phyloP scores from a whole-genome alignment of 2,113 vertebrate species.

The Gymnarchus niloticus region DNA sequence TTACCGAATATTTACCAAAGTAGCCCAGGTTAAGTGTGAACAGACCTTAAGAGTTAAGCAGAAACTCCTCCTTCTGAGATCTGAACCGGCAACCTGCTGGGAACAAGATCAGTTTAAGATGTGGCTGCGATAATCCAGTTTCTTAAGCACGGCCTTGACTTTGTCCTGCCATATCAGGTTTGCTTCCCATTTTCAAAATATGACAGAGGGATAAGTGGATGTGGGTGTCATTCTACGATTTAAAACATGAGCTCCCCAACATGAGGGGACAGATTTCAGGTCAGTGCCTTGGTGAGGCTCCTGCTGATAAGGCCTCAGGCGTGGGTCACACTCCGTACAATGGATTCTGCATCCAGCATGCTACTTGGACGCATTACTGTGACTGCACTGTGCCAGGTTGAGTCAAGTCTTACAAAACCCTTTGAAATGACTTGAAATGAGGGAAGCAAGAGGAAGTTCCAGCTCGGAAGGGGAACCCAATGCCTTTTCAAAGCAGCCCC shows the following conservation, averaged over 20 bases:
- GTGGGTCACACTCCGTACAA: neutral
- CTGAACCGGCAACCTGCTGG: neutral
- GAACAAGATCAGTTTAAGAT: neutral
- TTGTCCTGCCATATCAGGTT: neutral
- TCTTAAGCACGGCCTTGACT: neutral
- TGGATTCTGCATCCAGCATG: neutral
- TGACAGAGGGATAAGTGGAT: neutral
- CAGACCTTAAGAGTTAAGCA: neutral
- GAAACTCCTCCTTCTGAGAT: neutral
- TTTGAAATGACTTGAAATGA: slow-evolving; percentile 7
- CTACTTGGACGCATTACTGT: neutral
- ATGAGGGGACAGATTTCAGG: neutral
- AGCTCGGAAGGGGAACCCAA: neutral
- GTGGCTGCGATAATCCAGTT: neutral
- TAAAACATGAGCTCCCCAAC: neutral
- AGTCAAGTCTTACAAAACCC: slow-evolving; percentile 3
- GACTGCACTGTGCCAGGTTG: neutral
- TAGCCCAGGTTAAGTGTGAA: neutral
- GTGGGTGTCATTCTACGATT: neutral
- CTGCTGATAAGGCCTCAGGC: neutral
- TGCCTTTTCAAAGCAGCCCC: neutral
- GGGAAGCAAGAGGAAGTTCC: neutral
- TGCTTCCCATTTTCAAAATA: neutral
- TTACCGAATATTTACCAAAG: neutral
- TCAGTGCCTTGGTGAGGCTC: neutral